Evolutionary conservation across 2,113 vertebrate species (phyloP), one percentile per base, ranked within the genome.

Genomic region (Ovibos moschatus): DNA sequence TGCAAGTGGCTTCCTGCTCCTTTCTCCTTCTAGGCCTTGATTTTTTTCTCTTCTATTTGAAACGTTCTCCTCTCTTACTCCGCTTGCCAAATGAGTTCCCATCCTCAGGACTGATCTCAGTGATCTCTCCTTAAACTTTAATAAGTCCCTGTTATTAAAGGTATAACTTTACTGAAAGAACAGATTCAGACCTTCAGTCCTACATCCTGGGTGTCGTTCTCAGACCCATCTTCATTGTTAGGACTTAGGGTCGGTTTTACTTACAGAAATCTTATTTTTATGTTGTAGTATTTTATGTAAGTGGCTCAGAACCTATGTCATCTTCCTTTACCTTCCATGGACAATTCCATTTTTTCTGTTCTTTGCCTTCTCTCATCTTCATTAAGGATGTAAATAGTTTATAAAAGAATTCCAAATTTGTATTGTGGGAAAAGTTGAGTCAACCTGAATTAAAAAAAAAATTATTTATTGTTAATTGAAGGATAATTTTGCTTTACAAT

Each of bases 311-410:
- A 45, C 30, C 82, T 58, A 12, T 43, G 5, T 51, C 57, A 19
- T 50, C 21, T 23, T 92, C 21, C 78, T 45, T 71, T 92, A 6
- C 19, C 21, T n/a, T n/a, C 7, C 17, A 11, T 50, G 21, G 67
- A 36, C 89, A 91, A 82, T 94, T 84, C 17, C 11, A 78, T 84
- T 82, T 95, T 23, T 90, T 58, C 57, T 74, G 5, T 50, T 84
- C 23, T 45, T 95, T 83, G 8, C 27, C 85, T 79, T 94, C n/a
- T 91, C 36, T 87, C 51, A 51, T 57, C 40, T 93, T 96, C 51
- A 23, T 96, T 94, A 62, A 88, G 57, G 81, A 87, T 76, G 71
- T 27, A 86, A 96, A 74, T 92, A 94, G 74, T 89, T 82, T 94
- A 81, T 23, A 64, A 86, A 71, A 30, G 30, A 27, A 67, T 23